Evolutionary conservation across 2,113 vertebrate species (phyloP).

Genomic region (Mesoclemmys tuberculata): DNA sequence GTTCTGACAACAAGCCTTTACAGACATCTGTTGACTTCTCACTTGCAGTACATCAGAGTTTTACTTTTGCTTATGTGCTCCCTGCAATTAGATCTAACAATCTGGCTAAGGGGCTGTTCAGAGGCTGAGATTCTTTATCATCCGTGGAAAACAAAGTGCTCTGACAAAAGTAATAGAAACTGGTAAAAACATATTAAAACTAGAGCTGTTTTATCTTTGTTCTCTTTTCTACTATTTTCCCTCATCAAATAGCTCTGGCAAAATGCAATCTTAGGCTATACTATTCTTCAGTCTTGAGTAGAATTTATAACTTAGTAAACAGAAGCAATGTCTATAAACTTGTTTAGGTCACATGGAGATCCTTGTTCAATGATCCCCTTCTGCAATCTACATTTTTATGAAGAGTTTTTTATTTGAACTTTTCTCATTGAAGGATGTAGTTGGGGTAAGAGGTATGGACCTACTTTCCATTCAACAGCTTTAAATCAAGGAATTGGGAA

Average conservation of each 20-base stretch:
- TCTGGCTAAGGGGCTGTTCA: not conserved
- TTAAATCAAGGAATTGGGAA: not conserved
- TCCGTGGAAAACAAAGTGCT: not conserved
- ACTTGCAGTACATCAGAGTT: not conserved
- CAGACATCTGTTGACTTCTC: not conserved
- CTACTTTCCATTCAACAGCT: conserved; percentile 26
- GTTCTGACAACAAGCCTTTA: not conserved
- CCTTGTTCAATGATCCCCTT: not conserved
- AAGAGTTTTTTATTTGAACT: conserved; percentile 26
- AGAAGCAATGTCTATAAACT: conserved; percentile 49
- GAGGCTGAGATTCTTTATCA: not conserved
- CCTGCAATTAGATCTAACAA: not conserved
- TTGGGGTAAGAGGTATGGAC: not conserved
- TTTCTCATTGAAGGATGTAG: not conserved
- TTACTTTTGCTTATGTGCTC: not conserved
- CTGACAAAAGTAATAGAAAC: not conserved
- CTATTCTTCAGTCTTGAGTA: not conserved
- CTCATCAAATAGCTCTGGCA: not conserved
- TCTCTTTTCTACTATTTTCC: conserved; percentile 3
- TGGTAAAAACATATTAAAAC: not conserved
- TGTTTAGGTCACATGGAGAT: not conserved
- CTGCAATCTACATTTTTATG: conserved; percentile 6
- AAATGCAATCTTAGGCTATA: conserved; percentile 42
- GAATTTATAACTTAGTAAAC: conserved; percentile 43
- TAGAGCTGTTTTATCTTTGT: not conserved